These are phyloP conservation scores for Cotesia typhae DNA, from an alignment of 1,140 invertebrate species.

Conservation along the genomic window DNA sequence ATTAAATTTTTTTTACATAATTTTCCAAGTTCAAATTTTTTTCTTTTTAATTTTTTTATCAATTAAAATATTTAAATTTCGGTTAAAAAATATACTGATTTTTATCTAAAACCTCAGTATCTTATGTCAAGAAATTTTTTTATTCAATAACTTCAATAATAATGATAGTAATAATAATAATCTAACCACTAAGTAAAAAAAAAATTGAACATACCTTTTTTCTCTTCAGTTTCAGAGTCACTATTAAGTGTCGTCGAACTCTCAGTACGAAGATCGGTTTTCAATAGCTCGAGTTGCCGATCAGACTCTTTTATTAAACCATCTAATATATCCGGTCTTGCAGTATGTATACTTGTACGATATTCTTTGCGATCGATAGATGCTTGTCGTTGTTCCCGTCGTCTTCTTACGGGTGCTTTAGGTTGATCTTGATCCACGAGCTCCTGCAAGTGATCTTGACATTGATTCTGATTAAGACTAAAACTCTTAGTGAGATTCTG, in stretches of 20 bases:
- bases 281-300: slow-evolving; percentile 50
- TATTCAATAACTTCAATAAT: too few relatives aligned
- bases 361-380: slow-evolving; percentile 20
- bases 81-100: too few relatives aligned
- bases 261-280: slow-evolving; percentile 43
- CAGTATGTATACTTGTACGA: slow-evolving; percentile 19
- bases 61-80: too few relatives aligned
- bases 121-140: too few relatives aligned
- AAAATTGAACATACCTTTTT: slow-evolving; percentile 51
- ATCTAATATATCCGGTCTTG: slow-evolving; percentile 54
- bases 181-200: background rate
- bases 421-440: slow-evolving; percentile 11
- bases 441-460: background rate
- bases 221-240: slow-evolving; percentile 57
- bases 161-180: background rate
- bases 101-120: too few relatives aligned
- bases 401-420: slow-evolving; percentile 36
- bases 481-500: too few relatives aligned
- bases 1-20: too few relatives aligned
- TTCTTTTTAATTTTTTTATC: too few relatives aligned
- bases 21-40: too few relatives aligned
- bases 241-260: slow-evolving; percentile 52
- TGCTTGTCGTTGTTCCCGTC: slow-evolving; percentile 36
- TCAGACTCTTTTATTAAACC: slow-evolving; percentile 57
- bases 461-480: slow-evolving; percentile 4